Conservation (phyloP, 2,113 vertebrate genomes). For the Erythrocercus mccallii region DNA sequence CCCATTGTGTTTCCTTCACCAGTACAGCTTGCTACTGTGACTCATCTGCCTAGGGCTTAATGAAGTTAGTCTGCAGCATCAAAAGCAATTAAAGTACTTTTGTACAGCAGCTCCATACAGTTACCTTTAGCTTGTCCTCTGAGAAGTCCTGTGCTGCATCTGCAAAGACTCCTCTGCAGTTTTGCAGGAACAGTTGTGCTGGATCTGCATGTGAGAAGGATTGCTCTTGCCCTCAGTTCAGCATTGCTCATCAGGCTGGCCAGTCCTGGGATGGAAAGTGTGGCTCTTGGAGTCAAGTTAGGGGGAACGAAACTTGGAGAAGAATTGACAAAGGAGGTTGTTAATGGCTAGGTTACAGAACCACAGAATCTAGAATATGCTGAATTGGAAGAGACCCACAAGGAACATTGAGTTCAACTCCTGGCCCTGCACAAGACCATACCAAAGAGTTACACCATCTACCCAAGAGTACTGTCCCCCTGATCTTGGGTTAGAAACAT, state of each 20-base stretch:
- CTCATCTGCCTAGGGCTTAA: conserved; percentile 17
- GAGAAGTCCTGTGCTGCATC: neutral
- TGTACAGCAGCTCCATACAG: neutral
- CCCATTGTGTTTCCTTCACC: neutral
- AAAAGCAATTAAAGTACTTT: conserved; percentile 6
- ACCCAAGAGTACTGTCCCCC: neutral
- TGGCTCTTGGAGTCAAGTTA: neutral
- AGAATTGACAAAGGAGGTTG: neutral
- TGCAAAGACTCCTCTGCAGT: neutral
- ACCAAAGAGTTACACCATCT: neutral
- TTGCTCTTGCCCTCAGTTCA: neutral
- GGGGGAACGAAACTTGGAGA: neutral
- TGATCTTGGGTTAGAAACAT: neutral
- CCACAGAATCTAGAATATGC: neutral
- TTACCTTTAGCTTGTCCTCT: conserved; percentile 3
- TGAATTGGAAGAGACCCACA: neutral
- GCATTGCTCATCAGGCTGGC: neutral
- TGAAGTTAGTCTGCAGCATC: conserved; percentile 1
- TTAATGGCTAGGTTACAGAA: neutral
- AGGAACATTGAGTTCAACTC: neutral
- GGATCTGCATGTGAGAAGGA: neutral
- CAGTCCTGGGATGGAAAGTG: neutral
- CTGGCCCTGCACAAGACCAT: neutral
- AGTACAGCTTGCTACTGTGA: neutral
- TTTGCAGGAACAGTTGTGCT: neutral